Evolutionary conservation across 2,888 invertebrate species (phyloP), one percentile per base, ranked within the genome.

Genomic region (Lissonota sp.): DNA sequence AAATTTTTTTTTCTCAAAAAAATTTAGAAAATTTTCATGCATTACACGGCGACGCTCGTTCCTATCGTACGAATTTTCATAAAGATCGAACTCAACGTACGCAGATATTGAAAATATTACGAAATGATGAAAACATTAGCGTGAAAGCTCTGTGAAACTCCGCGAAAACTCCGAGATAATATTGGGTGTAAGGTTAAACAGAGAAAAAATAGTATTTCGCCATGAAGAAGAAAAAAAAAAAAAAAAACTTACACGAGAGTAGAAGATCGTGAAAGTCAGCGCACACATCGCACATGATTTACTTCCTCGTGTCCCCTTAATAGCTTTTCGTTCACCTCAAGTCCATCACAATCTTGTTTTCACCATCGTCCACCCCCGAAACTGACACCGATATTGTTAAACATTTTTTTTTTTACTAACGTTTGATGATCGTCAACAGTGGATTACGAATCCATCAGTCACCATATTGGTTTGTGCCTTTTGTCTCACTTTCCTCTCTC

Each of bases 211-310:
- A 51, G 10, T 39, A 53, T 49, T 16, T 60, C 14, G 53, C 44
- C 53, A 58, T 66, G 12, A 12, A 60, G 42, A 67, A 67, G 66
- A 49, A 58, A 49, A 60, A 4, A 46, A 70, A 60, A 77, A 82
- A 64, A 70, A 67, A 70, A 86, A 89, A 94, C 96, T 96, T 95
- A 97, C 96, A 96, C 90, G 95, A 95, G 92, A 97, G 95, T 93
- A 98, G 95, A 93, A 98, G 96, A 94, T 97, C 97, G 93, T 97
- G 95, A 95, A 98, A 97, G 94, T 98, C 98, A 93, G 97, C 96
- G 94, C 98, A 98, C 94, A 97, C 96, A 96, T 98, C 98, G 96
- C 98, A 98, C 97, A 97, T 97, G 92, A 92, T 94, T 91, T 81
- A 84, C 80, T 84, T 80, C 80, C 85, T 79, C 84, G 83, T 86